These are phyloP conservation scores for Pachliopta kotzebuea DNA, from an alignment of 2,888 invertebrate genomes.

Conservation along the genomic window DNA sequence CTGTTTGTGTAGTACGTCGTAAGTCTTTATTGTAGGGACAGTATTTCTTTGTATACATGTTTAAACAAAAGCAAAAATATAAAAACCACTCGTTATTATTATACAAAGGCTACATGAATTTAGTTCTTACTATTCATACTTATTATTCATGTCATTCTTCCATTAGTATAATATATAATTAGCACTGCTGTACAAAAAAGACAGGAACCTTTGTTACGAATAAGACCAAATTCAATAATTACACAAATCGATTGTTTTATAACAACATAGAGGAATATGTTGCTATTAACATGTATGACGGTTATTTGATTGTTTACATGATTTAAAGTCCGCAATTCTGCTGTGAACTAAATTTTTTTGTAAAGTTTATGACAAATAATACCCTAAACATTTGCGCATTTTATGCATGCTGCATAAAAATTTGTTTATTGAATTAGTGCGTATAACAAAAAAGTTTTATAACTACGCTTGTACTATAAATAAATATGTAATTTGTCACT, in stretches of 20 bases:
- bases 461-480: conserved; percentile 20
- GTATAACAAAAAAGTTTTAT: conserved; percentile 4
- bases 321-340: not conserved
- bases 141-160: no score
- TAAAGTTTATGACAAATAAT: not conserved
- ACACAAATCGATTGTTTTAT: not conserved
- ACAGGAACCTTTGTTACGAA: not conserved
- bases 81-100: conserved; percentile 3
- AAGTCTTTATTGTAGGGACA: conserved; percentile 2
- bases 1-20: conserved; percentile 15
- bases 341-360: not conserved
- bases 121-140: not conserved
- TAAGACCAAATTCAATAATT: not conserved
- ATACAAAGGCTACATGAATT: conserved; percentile 17
- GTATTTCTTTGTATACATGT: conserved; percentile 11
- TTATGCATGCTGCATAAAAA: not conserved
- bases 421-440: not conserved
- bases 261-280: not conserved
- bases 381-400: conserved; percentile 3
- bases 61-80: conserved; percentile 7
- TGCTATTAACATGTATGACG: not conserved
- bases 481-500: conserved; percentile 24
- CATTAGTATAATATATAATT: no score
- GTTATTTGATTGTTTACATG: not conserved
- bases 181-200: not conserved